Conservation (phyloP, 2,113 vertebrate species). For the Sturnus vulgaris region DNA sequence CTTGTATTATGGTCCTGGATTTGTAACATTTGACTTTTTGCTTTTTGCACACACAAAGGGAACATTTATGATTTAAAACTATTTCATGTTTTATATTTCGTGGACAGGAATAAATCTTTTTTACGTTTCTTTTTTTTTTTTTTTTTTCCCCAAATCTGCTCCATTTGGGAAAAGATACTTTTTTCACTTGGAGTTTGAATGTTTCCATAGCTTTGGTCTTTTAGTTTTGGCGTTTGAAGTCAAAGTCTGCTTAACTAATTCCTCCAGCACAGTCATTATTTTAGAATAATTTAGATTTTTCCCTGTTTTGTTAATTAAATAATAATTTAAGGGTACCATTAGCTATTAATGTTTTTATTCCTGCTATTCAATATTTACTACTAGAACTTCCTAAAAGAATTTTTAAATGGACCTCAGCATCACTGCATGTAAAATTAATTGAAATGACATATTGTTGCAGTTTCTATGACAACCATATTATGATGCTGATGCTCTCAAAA, state of each 20-base stretch:
- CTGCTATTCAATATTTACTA: constrained; percentile 61
- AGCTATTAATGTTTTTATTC: constrained; percentile 23
- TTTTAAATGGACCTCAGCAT: constrained; percentile 49
- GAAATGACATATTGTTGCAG: constrained; percentile 77
- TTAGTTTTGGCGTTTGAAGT: constrained; percentile 43
- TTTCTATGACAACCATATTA: constrained; percentile 80
- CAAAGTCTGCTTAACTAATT: constrained; percentile 49
- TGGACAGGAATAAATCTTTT: constrained; percentile 32
- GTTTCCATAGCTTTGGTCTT: neutral
- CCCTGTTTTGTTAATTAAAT: constrained; percentile 26
- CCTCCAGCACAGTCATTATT: neutral
- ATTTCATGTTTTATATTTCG: constrained; percentile 50
- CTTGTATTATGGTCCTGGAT: constrained; percentile 53
- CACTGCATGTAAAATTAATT: constrained; percentile 72
- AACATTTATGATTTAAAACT: constrained; percentile 64
- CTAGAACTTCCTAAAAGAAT: constrained; percentile 61
- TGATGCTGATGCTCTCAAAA: constrained; percentile 74
- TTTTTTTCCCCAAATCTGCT: neutral
- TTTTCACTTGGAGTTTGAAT: constrained; percentile 37
- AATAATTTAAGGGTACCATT: constrained; percentile 6
- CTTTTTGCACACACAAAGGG: constrained; percentile 43
- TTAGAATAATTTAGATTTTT: constrained; percentile 23
- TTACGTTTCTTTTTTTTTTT: neutral
- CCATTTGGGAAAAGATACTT: constrained; percentile 28
- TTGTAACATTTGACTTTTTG: constrained; percentile 52